Evolutionary conservation across 2,797 vertebrate genomes (phyloP).

Genomic region (Adrianichthys oophorus): DNA sequence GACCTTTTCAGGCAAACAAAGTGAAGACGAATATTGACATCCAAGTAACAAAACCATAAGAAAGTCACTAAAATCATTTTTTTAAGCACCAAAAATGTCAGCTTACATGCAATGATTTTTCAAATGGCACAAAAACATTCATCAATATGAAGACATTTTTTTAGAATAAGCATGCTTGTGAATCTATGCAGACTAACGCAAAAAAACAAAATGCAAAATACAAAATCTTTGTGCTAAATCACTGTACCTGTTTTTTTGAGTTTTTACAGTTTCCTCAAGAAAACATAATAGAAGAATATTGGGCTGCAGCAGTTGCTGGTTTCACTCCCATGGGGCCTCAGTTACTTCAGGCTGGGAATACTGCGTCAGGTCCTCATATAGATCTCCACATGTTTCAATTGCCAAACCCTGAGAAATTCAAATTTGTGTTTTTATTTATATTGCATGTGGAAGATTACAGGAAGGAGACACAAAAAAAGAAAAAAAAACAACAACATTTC

Average conservation of each 20-base stretch:
- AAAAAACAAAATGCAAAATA: not conserved
- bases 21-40: not conserved
- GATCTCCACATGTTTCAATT: conserved; percentile 62
- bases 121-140: not conserved
- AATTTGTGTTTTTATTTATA: too few relatives aligned
- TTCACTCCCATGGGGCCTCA: conserved; percentile 66
- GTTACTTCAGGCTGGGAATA: conserved; percentile 47
- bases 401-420: conserved; percentile 67
- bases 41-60: too few relatives aligned
- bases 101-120: not conserved
- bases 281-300: not conserved
- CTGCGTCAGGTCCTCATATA: conserved; percentile 75
- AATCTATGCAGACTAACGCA: not conserved
- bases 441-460: too few relatives aligned
- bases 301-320: not conserved
- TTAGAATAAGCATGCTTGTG: not conserved
- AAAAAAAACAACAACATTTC: not conserved
- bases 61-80: too few relatives aligned
- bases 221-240: not conserved
- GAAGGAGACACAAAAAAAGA: not conserved
- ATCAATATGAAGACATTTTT: not conserved
- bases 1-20: conserved; percentile 2
- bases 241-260: not conserved
- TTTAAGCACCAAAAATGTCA: conserved; percentile 29
- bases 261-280: not conserved